Base-by-base conservation (phyloP, 2,888 invertebrate species). In the Oligia latruncula region DNA sequence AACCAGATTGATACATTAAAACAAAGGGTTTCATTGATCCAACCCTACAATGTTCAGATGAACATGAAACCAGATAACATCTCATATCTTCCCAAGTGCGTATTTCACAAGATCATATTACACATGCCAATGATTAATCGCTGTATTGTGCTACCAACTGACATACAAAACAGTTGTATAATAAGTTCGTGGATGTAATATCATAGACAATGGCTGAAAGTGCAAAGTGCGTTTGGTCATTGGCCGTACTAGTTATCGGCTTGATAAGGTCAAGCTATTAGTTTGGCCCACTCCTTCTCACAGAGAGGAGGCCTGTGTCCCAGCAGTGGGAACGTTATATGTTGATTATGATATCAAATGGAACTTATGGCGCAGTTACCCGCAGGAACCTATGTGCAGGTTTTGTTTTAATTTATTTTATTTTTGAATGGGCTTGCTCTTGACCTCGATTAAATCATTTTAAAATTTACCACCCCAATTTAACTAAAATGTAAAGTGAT, bases 111-210 rank as follows among this genome's bases (percentile, higher is more conserved):
- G 78, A 78, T 74, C 66, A 86, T 85, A 87, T 91, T 87, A 87
- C 88, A 88, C 84, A 90, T 87, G 81, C 71, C 80, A 62, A 89
- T 91, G 91, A 92, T 92, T 90, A 91, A 92, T 92, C 80, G 89
- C 76, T 82, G 88, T 88, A 91, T 92, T 91, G 90, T 92, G 86
- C 87, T 89, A 87, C 87, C 86, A 46, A 23, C 80, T 91, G 90
- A 90, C 91, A 87, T 60, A 85, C 82, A 82, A 85, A 89, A 84
- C 72, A 71, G 81, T 89, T 89, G 88, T 90, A 90, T 89, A 89
- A 89, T 82, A 80, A 83, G 73, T 83, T 71, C 52, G 60, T 78
- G 73, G 58, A 83, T 88, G 84, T 83, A 85, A 85, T 85, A 83
- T 68, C 55, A 66, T 80, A 86, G 78, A 88, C 90, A 89, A 89